Evolutionary conservation across 1,140 invertebrate genomes (phyloP).

Genomic region (Anoplolepis gracilipes): DNA sequence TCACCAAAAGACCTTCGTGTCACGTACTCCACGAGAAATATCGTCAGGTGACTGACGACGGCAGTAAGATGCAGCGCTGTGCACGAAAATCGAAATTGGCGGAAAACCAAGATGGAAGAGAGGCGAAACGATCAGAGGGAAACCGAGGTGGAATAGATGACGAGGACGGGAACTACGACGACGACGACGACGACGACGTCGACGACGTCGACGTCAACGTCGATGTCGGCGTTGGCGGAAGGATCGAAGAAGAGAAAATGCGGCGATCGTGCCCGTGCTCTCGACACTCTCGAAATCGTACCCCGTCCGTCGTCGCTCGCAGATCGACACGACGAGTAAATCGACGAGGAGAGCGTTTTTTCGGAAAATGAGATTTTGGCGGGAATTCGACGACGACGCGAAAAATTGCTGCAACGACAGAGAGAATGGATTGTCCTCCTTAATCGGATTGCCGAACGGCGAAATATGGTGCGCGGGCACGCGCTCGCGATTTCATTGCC

Average conservation of each 20-base stretch:
- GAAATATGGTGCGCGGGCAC: conserved; percentile 49
- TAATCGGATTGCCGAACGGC: conserved; percentile 62
- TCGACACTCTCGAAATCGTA: conserved; percentile 53
- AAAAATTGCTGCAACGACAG: conserved; percentile 54
- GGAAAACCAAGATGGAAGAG: conserved; percentile 55
- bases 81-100: conserved; percentile 53
- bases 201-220: conserved; percentile 30
- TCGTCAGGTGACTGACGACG: conserved; percentile 45
- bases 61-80: conserved; percentile 12
- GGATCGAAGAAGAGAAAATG: conserved; percentile 54
- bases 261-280: conserved; percentile 41
- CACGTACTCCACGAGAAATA: conserved; percentile 55
- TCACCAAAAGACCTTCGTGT: conserved; percentile 46
- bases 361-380: conserved; percentile 55
- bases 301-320: conserved; percentile 37
- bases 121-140: conserved; percentile 41
- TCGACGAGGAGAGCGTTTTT: conserved; percentile 51
- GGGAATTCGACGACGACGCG: conserved; percentile 49
- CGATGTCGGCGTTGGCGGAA: conserved; percentile 19
- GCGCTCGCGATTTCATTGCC: conserved; percentile 43
- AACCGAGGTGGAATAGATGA: conserved; percentile 54
- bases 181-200: conserved; percentile 15
- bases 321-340: conserved; percentile 54
- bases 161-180: conserved; percentile 23
- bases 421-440: conserved; percentile 60